Percentiles rank a stretch among this genome's conserved stretches.
Evolutionary conservation across 2,888 invertebrate genomes (phyloP).

Genomic region (Itoplectis maculator): DNA sequence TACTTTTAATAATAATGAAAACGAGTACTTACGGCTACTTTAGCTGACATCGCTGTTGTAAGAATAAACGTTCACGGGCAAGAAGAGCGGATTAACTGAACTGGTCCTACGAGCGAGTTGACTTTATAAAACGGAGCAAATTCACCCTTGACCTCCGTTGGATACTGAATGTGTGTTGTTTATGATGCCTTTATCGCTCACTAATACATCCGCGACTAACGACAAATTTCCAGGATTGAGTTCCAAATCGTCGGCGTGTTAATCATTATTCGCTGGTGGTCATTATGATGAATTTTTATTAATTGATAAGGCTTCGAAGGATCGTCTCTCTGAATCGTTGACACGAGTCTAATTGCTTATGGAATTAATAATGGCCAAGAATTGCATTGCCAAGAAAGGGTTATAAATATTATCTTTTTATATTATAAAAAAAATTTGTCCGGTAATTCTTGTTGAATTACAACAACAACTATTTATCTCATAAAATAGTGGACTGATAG

Average conservation of each 20-base stretch:
- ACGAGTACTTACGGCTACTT: slow-evolving; percentile 70
- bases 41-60: slow-evolving; percentile 65
- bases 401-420: too few species aligned
- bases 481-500: too few species aligned
- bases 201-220: slow-evolving; percentile 23
- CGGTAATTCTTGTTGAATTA: too few species aligned
- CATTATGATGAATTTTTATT: background rate
- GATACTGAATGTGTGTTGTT: slow-evolving; percentile 53
- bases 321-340: background rate
- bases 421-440: too few species aligned
- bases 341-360: background rate
- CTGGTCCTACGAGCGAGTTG: slow-evolving; percentile 70
- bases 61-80: slow-evolving; percentile 59
- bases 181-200: slow-evolving; percentile 57
- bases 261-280: background rate
- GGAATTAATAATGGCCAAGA: too few species aligned
- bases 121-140: slow-evolving; percentile 81
- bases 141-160: slow-evolving; percentile 80
- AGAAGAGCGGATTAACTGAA: slow-evolving; percentile 76
- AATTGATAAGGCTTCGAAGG: background rate
- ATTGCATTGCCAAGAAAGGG: too few species aligned
- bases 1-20: background rate
- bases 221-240: slow-evolving; percentile 22
- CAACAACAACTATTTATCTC: too few species aligned
- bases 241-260: slow-evolving; percentile 3